Evolutionary conservation across 1,140 invertebrate species (phyloP), one percentile per base, ranked within the genome.

Genomic region (Psilanteris sp.): DNA sequence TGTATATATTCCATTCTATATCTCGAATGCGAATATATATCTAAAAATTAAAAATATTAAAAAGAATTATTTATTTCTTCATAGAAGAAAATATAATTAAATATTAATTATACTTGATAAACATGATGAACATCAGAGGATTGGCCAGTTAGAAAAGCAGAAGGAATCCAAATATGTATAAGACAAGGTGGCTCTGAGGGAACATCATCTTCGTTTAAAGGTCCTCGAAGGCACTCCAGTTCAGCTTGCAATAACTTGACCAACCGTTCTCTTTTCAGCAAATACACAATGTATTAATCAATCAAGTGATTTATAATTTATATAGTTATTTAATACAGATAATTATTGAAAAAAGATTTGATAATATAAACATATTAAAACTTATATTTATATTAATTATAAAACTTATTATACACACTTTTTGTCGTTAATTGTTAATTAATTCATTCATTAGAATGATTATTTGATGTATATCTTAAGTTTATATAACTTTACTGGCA

Each of bases 1-100:
- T 90, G 81, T 97, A 98, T 20, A 97, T 93, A 87, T 97, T 98
- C 96, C 96, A 97, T 85, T 97, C 96, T 77, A 95, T 94, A 82
- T 94, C 93, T 46, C 93, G 91, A 50, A 97, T 94, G 72, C 96
- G 91, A 43, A 97, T 83, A 83, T 95, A 97, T 78, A 94, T 91
- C 93, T 94, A 70, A 27, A 67, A 64, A n/a, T n/a, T 13, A 6
- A 15, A 27, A 22, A 22, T 7, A n/a, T n/a, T n/a, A n/a, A n/a
- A n/a, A n/a, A n/a, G n/a, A n/a, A n/a, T n/a, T n/a, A n/a, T n/a
- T n/a, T n/a, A n/a, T n/a, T n/a, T n/a, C n/a, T n/a, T n/a, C n/a
- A n/a, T n/a, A n/a, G n/a, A n/a, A n/a, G n/a, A n/a, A n/a, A n/a
- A n/a, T n/a, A n/a, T n/a, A n/a, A 13, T 22, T 41, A n/a, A 11